A percentile compares a stretch with the other conserved stretches of the same genome.
phyloP scores from a whole-genome alignment of 2,113 vertebrate species.

The Poicephalus gulielmi region DNA sequence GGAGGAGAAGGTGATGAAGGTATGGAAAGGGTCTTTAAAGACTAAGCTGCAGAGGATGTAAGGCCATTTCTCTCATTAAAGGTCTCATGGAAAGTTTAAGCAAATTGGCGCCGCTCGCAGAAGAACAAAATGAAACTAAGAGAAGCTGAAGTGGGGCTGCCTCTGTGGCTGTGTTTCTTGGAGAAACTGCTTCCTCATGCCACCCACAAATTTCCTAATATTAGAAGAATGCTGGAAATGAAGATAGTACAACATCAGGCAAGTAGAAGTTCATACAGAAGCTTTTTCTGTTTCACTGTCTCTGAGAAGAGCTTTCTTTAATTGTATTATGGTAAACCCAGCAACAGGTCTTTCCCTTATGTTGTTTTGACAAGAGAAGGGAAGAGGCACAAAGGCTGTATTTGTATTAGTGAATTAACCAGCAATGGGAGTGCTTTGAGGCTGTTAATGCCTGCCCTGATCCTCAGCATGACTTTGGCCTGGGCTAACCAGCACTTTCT shows the following conservation, averaged over 20 bases:
- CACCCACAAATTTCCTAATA: not conserved
- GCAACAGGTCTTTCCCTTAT: not conserved
- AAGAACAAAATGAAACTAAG: not conserved
- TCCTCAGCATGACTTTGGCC: not conserved
- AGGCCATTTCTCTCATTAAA: not conserved
- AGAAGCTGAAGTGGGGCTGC: not conserved
- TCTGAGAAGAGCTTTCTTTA: conserved; percentile 8
- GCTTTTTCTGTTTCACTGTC: not conserved
- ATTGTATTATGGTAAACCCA: not conserved
- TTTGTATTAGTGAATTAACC: not conserved
- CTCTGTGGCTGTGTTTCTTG: not conserved
- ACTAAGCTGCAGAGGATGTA: not conserved
- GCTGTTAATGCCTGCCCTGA: not conserved
- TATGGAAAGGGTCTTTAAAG: not conserved
- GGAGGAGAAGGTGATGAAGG: not conserved
- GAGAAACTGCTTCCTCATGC: not conserved
- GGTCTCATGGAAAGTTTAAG: not conserved
- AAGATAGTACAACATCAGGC: not conserved
- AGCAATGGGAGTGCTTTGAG: not conserved
- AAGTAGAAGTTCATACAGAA: not conserved
- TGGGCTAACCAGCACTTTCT: not conserved
- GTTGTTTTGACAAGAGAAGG: not conserved
- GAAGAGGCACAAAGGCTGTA: not conserved
- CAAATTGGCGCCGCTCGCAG: fast-evolving
- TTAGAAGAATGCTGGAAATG: not conserved